Percentiles rank a stretch among this genome's conserved stretches.
Conservation (phyloP, 2,888 invertebrate species). For the Boloria euphrosyne region DNA sequence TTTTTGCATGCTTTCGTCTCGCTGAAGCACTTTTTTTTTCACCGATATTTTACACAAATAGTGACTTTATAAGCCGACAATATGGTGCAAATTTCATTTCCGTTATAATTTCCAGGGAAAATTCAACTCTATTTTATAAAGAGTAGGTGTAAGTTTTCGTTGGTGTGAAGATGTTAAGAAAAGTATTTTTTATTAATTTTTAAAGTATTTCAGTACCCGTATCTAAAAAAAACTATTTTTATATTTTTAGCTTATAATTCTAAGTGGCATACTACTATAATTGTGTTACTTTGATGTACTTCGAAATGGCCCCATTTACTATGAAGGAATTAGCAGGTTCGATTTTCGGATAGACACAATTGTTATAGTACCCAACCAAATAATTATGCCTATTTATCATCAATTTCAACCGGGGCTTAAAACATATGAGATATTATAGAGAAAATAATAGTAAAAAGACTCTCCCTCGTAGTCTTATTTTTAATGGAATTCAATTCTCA, state of each 20-base stretch:
- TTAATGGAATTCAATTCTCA: no score
- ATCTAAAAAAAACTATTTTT: slow-evolving; percentile 29
- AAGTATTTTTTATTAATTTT: slow-evolving; percentile 5
- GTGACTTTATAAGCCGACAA: slow-evolving; percentile 34
- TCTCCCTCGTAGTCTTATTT: no score
- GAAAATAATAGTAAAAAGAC: no score
- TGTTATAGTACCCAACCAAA: no score
- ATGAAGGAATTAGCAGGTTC: no score
- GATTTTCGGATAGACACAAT: no score
- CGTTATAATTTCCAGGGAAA: slow-evolving; percentile 35
- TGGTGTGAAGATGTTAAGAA: background rate
- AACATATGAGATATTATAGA: no score
- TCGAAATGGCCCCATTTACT: no score
- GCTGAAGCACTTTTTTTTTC: slow-evolving; percentile 56
- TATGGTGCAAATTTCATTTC: slow-evolving; percentile 35
- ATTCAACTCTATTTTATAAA: slow-evolving; percentile 32
- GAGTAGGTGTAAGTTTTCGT: background rate
- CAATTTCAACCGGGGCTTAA: no score
- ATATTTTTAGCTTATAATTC: slow-evolving; percentile 26
- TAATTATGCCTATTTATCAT: no score
- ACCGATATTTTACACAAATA: slow-evolving; percentile 28
- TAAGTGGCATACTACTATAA: no score
- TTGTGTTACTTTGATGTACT: no score
- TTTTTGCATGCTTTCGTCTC: slow-evolving; percentile 35
- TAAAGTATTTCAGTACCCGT: slow-evolving; percentile 7